Evolutionary conservation across 37 sponge, comb jelly and placozoan genomes (phyloP), one percentile per base, ranked within the genome.

Genomic region (Haliclona indistincta): DNA sequence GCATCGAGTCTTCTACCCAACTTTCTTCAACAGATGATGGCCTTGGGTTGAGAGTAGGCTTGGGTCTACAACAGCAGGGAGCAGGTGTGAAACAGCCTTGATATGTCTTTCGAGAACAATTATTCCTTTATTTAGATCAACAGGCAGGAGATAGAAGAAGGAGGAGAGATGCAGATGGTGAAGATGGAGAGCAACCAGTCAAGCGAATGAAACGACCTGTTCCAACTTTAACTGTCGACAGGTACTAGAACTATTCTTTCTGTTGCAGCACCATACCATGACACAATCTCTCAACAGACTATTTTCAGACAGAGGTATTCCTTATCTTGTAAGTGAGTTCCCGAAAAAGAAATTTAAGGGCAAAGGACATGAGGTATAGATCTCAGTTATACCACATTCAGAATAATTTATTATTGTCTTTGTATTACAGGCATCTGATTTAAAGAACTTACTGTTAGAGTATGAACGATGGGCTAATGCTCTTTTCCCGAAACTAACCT

Each of bases 401-500:
- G 7, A 35, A 22, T 30, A 8, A 29, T 61, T 61, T 29, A 23
- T n/a, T n/a, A n/a, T n/a, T n/a, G n/a, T n/a, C n/a, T n/a, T 20
- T n/a, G 1, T 1, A 53, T 30, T 49, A n/a, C 51, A 88, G 88
- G 63, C 40, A 7, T 68, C 78, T 28, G 95, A 94, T 69, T 56
- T 94, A 41, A 83, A 79, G 56, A 53, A 80, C 40, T 73, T 94
- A 40, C 33, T 94, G 78, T 39, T 67, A 38, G 64, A 81, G 42
- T 94, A 94, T 68, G 95, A 94, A 60, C 91, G 83, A 34, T 94
- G 95, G 95, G 95, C 91, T 52, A 86, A 94, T 72, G 38, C 71
- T 1, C 55, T 94, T 22, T 94, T 81, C 44, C 95, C 95, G 0
- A 94, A 86, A 43, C 47, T 87, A 26, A 83, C 91, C 26, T 89